Evolutionary conservation across 1,140 invertebrate genomes (phyloP).

Genomic region (Drosophila pseudoananassae): DNA sequence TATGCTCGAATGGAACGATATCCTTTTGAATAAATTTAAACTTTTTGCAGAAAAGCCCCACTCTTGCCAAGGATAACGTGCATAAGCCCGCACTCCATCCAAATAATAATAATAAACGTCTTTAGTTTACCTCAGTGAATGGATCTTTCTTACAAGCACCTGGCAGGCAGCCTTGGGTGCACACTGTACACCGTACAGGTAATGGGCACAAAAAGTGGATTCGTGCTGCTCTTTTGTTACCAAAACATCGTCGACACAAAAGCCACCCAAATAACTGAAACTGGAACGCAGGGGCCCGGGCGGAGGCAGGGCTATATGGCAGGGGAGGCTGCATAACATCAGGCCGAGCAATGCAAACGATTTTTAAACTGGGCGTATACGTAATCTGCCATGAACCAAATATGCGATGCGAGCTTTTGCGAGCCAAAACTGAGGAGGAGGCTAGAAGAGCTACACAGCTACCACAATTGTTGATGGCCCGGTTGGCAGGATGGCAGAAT

Average conservation of each 20-base stretch:
- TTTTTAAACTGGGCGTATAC: constrained; percentile 75
- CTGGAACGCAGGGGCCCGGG: constrained; percentile 43
- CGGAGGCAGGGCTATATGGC: background rate
- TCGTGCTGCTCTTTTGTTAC: constrained; percentile 64
- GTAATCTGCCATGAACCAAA: constrained; percentile 80
- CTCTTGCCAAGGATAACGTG: too few relatives aligned
- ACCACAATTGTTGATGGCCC: constrained; percentile 38
- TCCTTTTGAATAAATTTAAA: background rate
- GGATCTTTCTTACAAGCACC: constrained; percentile 8
- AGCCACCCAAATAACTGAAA: constrained; percentile 70
- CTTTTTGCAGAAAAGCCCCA: too few relatives aligned
- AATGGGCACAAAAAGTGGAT: constrained; percentile 50
- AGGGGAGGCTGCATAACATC: constrained; percentile 7
- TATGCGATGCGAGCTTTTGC: constrained; percentile 55
- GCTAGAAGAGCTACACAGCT: constrained; percentile 12
- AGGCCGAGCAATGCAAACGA: constrained; percentile 68
- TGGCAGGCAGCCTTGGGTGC: constrained; percentile 22
- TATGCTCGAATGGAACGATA: constrained; percentile 13
- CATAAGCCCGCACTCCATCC: background rate
- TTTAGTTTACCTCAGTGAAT: constrained; percentile 7
- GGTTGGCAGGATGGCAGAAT: constrained; percentile 6
- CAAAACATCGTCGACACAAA: constrained; percentile 64
- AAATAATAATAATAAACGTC: constrained; percentile 24
- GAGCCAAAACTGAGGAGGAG: background rate
- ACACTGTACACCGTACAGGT: constrained; percentile 23